A percentile compares a stretch with the other conserved stretches of the same genome.
Evolutionary conservation across 35 echinoderm and acorn worm genomes (phyloP).

Genomic region (Diadema setosum): DNA sequence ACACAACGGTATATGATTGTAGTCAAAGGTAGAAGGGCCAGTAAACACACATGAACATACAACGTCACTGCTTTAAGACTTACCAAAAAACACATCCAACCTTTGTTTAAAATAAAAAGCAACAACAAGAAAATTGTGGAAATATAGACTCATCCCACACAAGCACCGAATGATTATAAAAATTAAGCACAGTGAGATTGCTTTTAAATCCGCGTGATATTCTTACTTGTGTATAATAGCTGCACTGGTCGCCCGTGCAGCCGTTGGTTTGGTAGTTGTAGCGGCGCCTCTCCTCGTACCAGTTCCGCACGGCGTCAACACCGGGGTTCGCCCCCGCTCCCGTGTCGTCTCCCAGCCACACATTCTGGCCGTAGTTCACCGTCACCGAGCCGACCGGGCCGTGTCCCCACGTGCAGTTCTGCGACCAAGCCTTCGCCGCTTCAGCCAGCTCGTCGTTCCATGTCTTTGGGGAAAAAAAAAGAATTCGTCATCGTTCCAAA

Average conservation of each 20-base stretch:
- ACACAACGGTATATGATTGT: too few relatives aligned
- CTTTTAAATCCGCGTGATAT: too few relatives aligned
- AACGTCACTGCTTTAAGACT: too few relatives aligned
- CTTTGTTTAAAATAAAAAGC: too few relatives aligned
- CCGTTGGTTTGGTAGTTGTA: neutral
- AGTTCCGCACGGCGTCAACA: neutral
- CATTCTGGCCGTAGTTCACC: neutral
- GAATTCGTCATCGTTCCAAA: neutral
- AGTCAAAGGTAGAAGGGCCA: too few relatives aligned
- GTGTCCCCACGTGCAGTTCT: conserved; percentile 9
- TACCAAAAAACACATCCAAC: too few relatives aligned
- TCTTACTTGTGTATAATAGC: neutral
- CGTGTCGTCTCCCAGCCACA: neutral
- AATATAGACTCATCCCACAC: too few relatives aligned
- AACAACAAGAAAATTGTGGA: too few relatives aligned
- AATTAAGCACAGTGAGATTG: too few relatives aligned
- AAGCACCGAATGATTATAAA: neutral
- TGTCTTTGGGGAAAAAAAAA: neutral
- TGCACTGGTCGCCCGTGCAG: neutral
- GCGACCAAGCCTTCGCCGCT: neutral
- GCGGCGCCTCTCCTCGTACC: neutral
- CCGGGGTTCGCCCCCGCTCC: neutral
- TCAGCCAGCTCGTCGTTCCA: neutral
- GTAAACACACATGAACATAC: too few relatives aligned
- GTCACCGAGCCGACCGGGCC: neutral